phyloP scores from a whole-genome alignment of 2,797 vertebrate genomes.

The Balearica regulorum region DNA sequence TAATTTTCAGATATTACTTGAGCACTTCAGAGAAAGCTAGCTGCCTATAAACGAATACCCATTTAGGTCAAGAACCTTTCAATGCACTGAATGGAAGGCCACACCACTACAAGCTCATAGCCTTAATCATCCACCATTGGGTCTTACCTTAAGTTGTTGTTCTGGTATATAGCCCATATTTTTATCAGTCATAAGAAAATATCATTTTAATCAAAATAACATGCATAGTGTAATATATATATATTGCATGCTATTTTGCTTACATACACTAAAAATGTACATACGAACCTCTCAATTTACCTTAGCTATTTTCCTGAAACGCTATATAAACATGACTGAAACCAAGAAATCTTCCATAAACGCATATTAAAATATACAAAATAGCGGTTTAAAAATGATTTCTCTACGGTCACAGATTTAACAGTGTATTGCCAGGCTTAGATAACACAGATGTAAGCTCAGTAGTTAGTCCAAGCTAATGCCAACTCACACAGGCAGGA shows the following conservation, averaged over 20 bases:
- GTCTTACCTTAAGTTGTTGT: background rate
- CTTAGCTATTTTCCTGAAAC: background rate
- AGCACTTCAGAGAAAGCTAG: background rate
- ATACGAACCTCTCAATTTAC: background rate
- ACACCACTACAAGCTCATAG: background rate
- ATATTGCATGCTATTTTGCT: background rate
- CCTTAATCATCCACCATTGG: background rate
- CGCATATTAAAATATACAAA: background rate
- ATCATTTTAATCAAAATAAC: background rate
- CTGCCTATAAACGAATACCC: background rate
- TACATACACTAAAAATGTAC: background rate
- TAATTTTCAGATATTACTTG: background rate
- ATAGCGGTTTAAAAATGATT: background rate
- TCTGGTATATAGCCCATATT: background rate
- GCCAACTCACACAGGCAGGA: conserved; percentile 15
- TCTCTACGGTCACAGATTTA: background rate
- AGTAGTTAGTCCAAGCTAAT: conserved; percentile 2
- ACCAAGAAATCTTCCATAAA: background rate
- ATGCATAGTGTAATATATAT: background rate
- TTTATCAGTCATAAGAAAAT: background rate
- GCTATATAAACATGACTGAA: background rate
- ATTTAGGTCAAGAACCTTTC: background rate
- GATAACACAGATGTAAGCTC: conserved; percentile 30
- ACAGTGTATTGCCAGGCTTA: background rate
- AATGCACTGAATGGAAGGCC: background rate